A percentile compares a stretch with the other conserved stretches of the same genome.
Conservation (phyloP, 2,888 invertebrate genomes). For the Thysanoteuthis rhombus region DNA sequence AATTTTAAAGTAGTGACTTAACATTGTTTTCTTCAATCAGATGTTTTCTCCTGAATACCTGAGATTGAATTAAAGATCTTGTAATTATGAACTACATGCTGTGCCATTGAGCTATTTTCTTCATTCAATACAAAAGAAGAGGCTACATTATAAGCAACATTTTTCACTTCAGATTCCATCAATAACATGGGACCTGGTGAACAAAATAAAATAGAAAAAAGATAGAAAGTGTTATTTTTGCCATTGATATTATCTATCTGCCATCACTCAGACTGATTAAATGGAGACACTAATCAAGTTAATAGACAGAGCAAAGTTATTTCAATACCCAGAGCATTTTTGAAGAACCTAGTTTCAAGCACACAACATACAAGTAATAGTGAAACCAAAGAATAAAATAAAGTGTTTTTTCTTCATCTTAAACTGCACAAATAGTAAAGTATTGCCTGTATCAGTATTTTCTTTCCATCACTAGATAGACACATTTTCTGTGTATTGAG, state of each 20-base stretch:
- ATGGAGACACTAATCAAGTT: neutral
- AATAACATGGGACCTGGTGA: neutral
- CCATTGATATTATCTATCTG: neutral
- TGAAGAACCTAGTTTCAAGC: neutral
- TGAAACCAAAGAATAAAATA: too few species aligned
- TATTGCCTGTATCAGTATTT: too few species aligned
- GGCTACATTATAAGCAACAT: neutral
- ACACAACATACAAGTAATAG: neutral
- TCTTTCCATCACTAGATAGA: too few species aligned
- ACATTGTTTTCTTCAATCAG: neutral
- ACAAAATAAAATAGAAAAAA: neutral
- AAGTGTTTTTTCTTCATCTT: too few species aligned
- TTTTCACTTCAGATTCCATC: neutral
- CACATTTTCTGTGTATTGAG: too few species aligned
- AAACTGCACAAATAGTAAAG: too few species aligned
- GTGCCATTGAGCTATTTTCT: neutral
- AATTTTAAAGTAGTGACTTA: neutral
- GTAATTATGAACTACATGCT: neutral
- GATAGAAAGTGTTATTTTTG: neutral
- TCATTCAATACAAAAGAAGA: neutral
- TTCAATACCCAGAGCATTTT: neutral
- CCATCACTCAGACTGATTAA: constrained; percentile 12
- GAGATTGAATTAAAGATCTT: neutral
- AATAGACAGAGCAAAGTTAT: neutral
- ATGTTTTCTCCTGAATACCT: neutral